Evolutionary conservation across 2,888 invertebrate genomes (phyloP).

Genomic region (Rosalia funebris): DNA sequence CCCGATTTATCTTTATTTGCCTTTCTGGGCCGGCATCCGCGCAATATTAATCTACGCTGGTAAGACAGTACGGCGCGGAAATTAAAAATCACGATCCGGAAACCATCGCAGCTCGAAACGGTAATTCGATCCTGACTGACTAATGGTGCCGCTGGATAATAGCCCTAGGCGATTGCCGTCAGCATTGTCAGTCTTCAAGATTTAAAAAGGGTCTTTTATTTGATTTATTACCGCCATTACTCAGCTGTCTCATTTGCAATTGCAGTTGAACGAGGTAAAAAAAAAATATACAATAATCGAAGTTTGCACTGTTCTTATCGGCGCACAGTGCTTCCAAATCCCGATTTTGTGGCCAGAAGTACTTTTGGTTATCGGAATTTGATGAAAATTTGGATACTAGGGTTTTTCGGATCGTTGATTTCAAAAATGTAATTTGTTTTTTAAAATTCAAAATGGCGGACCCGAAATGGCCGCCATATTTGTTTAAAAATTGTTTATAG

Average conservation of each 20-base stretch:
- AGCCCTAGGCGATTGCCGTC: slow-evolving; percentile 35
- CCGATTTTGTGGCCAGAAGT: too few relatives aligned
- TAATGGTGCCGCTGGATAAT: slow-evolving; percentile 36
- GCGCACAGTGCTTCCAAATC: too few relatives aligned
- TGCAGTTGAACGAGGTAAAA: slow-evolving; percentile 31
- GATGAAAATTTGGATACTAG: too few relatives aligned
- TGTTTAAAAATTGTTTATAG: too few relatives aligned
- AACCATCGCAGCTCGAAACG: slow-evolving; percentile 43
- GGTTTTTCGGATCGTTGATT: too few relatives aligned
- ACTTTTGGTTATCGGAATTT: too few relatives aligned
- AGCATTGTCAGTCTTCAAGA: slow-evolving; percentile 37
- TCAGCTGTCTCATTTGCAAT: slow-evolving; percentile 57
- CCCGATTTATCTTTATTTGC: slow-evolving; percentile 32
- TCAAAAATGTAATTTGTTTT: too few relatives aligned
- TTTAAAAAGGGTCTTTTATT: slow-evolving; percentile 52
- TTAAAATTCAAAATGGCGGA: too few relatives aligned
- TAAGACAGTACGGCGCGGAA: slow-evolving; percentile 45
- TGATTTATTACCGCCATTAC: slow-evolving; percentile 58
- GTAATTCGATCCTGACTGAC: slow-evolving; percentile 42
- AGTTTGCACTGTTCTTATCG: slow-evolving; percentile 8
- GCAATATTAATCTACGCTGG: slow-evolving; percentile 21
- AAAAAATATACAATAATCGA: slow-evolving; percentile 9
- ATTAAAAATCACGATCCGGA: slow-evolving; percentile 60
- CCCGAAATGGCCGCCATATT: too few relatives aligned
- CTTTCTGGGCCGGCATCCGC: slow-evolving; percentile 7